Evolutionary conservation across 2,113 vertebrate genomes (phyloP), one percentile per base, ranked within the genome.

Genomic region (Lycaon pictus): DNA sequence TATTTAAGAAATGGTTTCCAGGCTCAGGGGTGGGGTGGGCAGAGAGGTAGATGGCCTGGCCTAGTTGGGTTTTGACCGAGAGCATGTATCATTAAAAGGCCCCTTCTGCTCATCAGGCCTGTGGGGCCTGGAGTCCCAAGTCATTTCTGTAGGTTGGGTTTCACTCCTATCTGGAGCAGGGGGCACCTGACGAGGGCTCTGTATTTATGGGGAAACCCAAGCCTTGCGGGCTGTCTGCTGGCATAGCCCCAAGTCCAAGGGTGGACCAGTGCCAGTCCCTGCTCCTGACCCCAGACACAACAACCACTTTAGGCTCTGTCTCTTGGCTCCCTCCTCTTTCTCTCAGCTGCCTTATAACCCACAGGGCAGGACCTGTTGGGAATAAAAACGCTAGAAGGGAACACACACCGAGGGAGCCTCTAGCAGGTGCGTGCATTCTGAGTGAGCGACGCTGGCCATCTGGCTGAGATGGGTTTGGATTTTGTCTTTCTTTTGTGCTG

Each of bases 161-260:
- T 79, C 48, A 58, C 20, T 16, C 15, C 23, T 15, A 8, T 10
- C 0, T 6, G 56, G 35, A 15, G 56, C 3, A 0, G 32, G 35
- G 35, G 37, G 22, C 1, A 3, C n/a, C 23, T 23, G 23, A 3
- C 1, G 1, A 51, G 55, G 82, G 48, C 5, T 90, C 71, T 32
- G 29, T 56, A 4, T 74, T 35, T 32, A 25, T 1, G 69, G 9
- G 20, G 95, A 81, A 25, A 55, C 35, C 32, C 69, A 17, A 80
- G 20, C 9, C 10, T 55, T 0, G 0, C 0, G 0, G 62, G 82
- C 51, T 29, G 4, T 32, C 10, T 17, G 25, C 37, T 48, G 32
- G 58, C 29, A 63, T 7, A 1, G 53, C 27, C 13, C 32, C 51
- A 23, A 17, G 22, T 27, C 22, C 29, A 29, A 27, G 6, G 60